These are phyloP conservation scores for Onchidella celtica DNA, from an alignment of 2,888 invertebrate genomes.

Conservation along the genomic window DNA sequence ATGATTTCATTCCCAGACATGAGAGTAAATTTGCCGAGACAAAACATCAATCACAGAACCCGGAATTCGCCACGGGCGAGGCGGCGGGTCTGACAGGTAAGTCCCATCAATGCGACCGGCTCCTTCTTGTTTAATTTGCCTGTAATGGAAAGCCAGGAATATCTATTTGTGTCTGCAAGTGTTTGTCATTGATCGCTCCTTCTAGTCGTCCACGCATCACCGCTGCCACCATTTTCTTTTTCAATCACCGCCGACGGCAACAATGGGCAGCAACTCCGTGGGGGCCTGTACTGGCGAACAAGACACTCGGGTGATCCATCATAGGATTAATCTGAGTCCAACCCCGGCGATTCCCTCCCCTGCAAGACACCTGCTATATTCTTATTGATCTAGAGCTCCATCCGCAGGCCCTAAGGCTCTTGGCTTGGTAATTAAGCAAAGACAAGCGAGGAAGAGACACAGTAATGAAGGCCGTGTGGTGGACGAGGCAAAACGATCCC, in stretches of 20 bases:
- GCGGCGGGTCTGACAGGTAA: slow-evolving; percentile 32
- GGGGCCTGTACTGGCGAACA: slow-evolving; percentile 40
- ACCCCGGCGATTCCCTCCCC: neutral
- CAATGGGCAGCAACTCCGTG: slow-evolving; percentile 39
- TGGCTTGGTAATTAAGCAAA: slow-evolving; percentile 44
- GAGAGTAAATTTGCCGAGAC: slow-evolving; percentile 37
- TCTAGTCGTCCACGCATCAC: slow-evolving; percentile 36
- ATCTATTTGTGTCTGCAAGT: slow-evolving; percentile 47
- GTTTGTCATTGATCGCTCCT: slow-evolving; percentile 45
- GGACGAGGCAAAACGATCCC: neutral
- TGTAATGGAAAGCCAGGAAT: slow-evolving; percentile 41
- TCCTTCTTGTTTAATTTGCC: slow-evolving; percentile 40
- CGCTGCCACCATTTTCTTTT: slow-evolving; percentile 36
- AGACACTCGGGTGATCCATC: slow-evolving; percentile 40
- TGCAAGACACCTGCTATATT: slow-evolving; percentile 47
- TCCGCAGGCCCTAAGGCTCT: slow-evolving; percentile 6
- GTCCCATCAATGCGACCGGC: slow-evolving; percentile 31
- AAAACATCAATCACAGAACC: slow-evolving; percentile 23
- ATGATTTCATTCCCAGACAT: slow-evolving; percentile 34
- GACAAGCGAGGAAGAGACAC: slow-evolving; percentile 16
- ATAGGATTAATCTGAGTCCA: slow-evolving; percentile 32
- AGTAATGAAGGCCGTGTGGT: slow-evolving; percentile 38
- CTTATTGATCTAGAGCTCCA: slow-evolving; percentile 42
- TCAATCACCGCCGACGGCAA: slow-evolving; percentile 42
- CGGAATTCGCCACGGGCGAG: slow-evolving; percentile 32